Conservation (phyloP, 2,113 vertebrate genomes). For the Coracopsis vasa region DNA sequence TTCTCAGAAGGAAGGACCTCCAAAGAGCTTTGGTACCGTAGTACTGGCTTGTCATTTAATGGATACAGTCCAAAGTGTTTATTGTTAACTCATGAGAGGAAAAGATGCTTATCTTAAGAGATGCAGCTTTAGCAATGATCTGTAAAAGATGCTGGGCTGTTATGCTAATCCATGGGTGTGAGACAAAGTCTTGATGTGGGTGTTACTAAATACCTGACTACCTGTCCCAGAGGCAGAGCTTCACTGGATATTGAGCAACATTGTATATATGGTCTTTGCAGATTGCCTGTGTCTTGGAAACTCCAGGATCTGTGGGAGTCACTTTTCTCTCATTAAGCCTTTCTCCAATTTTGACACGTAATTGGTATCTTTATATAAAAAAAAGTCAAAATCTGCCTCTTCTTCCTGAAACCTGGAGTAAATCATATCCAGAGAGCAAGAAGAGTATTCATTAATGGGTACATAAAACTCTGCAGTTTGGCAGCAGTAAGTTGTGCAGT, state of each 20-base stretch:
- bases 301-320: neutral
- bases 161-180: slow-evolving; percentile 1
- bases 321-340: neutral
- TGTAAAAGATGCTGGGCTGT: neutral
- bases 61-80: neutral
- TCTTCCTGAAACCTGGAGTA: neutral
- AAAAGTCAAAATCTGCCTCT: neutral
- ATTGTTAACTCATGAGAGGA: neutral
- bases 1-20: neutral
- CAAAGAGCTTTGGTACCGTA: neutral
- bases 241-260: slow-evolving; percentile 13
- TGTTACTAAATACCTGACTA: slow-evolving; percentile 5
- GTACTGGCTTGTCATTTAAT: neutral
- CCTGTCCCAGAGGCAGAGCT: slow-evolving; percentile 1
- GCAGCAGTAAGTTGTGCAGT: neutral
- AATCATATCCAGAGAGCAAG: neutral
- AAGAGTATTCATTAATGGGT: neutral
- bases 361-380: neutral
- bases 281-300: neutral
- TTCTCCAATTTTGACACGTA: neutral
- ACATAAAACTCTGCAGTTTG: neutral
- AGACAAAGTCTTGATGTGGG: slow-evolving; percentile 10
- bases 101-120: neutral
- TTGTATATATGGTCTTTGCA: neutral
- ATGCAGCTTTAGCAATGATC: slow-evolving; percentile 5